Percentiles rank a stretch among this genome's conserved stretches.
Conservation (phyloP, 1,140 invertebrate species). For the Vanessa atalanta region DNA sequence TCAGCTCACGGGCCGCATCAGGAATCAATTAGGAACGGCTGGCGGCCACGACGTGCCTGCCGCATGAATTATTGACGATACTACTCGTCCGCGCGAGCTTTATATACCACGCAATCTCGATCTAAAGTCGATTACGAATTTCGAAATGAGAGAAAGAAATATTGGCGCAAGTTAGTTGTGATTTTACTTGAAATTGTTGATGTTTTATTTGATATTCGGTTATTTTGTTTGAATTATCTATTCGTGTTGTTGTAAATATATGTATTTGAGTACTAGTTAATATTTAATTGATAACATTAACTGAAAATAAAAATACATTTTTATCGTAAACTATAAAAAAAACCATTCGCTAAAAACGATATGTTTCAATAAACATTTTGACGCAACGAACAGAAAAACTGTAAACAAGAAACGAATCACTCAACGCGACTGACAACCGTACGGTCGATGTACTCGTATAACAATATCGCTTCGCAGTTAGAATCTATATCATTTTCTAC, state of each 20-base stretch:
- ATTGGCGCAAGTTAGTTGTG: neutral
- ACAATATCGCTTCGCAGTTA: neutral
- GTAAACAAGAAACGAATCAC: neutral
- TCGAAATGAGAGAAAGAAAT: slow-evolving; percentile 3
- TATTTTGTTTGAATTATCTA: neutral
- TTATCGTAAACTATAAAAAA: too few relatives aligned
- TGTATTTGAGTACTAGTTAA: too few relatives aligned
- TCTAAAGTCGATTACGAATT: slow-evolving; percentile 39
- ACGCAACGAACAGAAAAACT: neutral
- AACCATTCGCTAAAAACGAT: too few relatives aligned
- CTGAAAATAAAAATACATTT: too few relatives aligned
- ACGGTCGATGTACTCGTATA: neutral
- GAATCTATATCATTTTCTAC: slow-evolving; percentile 1
- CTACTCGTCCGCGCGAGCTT: slow-evolving; percentile 49
- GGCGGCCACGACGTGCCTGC: slow-evolving; percentile 70
- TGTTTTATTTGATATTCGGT: neutral
- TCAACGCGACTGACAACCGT: slow-evolving; percentile 4
- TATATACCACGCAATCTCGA: slow-evolving; percentile 53
- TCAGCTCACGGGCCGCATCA: slow-evolving; percentile 72
- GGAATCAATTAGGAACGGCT: slow-evolving; percentile 78
- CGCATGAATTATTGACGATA: slow-evolving; percentile 78
- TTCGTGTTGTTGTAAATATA: too few relatives aligned
- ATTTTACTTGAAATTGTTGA: neutral
- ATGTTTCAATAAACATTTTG: neutral
- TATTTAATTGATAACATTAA: too few relatives aligned